Base-by-base conservation (phyloP, 1,140 invertebrate species). In the Triops cancriformis region DNA sequence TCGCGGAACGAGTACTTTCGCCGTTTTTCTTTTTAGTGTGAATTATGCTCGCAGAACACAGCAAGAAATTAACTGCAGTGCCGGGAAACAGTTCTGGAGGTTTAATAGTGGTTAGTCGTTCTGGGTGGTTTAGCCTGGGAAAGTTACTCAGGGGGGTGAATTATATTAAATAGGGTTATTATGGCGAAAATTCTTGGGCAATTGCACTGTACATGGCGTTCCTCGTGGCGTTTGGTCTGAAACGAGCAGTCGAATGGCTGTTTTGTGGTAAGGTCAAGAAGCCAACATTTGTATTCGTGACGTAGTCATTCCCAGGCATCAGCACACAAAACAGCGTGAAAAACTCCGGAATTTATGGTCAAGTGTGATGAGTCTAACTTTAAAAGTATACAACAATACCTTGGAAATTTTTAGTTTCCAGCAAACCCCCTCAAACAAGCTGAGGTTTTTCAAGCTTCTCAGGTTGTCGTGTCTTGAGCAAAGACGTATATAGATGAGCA, bases 111-210 rank as follows among this genome's bases (percentile, higher is more conserved):
- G 31, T 37, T 37, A 37, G 31, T 7, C 2, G 31, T 37, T 37
- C 2, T 37, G 31, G 14, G 51, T 64, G 51, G 51, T 64, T 64
- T 64, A 37, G 31, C 23, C 51, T 64, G 51, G 51, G 51, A 64
- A 64, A 23, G 51, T 64, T 6, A 64, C 51, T 64, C 14, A 23
- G 23, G 51, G 51, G 51, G 51, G 51, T 64, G 23, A 64, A 64
- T 64, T 64, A 64, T 12, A 64, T 64, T 18, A 64, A 64, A 64
- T 64, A 64, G 51, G 51, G 51, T 64, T 64, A 64, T 64, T 64
- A 64, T 14, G 18, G 51, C 51, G 18, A 64, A 37, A 64, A 64
- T 64, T 64, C 51, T n/a, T 64, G 23, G 51, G 18, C 51, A 64
- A 64, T 64, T 64, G 23, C 18, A 64, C 14, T 64, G 23, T 64